Evolutionary conservation across 2,113 vertebrate genomes (phyloP), one percentile per base, ranked within the genome.

Genomic region (Tragulus kanchil): DNA sequence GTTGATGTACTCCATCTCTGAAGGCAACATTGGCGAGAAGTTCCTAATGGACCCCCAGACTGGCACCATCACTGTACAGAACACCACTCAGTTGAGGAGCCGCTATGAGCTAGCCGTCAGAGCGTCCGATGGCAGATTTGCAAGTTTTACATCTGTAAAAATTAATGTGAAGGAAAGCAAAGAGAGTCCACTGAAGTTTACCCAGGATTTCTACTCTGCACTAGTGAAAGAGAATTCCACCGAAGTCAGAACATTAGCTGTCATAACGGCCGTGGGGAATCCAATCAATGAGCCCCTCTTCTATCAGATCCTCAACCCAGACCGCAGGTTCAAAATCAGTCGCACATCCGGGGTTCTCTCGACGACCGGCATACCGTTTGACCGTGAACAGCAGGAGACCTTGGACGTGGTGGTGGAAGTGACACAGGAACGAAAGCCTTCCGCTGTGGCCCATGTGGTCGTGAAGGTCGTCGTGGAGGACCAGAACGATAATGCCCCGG

Each of bases 21-120:
- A 99, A 95, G 99, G 99, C 78, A 99, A 99, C 95, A 99, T 99
- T 19, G 99, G 99, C 56, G 99, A 99, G 93, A 99, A 99, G 98
- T 99, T 99, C 96, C 98, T 97, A 83, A 98, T 99, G 69, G 99
- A 99, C 97, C 97, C 98, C 3, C 98, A 96, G 78, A 99, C 98
- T 17, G 99, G 99, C 14, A 97, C 99, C 15, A 98, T 99, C 97
- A 99, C 98, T 15, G 98, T 99, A 77, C 99, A 99, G 92, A 99
- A 99, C 95, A 99, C 99, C 90, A 99, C 99, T 71, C 99, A 99
- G 61, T 97, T 99, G 88, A 99, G 99, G 97, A 99, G 99, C 98
- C 99, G 99, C 42, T 99, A 99, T 0, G 99, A 99, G 97, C 97
- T 99, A 58, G 99, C 99, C 59, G 95, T 99, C 5, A 98, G 99